A percentile compares a stretch with the other conserved stretches of the same genome.
Evolutionary conservation across 2,797 vertebrate species (phyloP).

Genomic region (Schizopygopsis pylzovi): DNA sequence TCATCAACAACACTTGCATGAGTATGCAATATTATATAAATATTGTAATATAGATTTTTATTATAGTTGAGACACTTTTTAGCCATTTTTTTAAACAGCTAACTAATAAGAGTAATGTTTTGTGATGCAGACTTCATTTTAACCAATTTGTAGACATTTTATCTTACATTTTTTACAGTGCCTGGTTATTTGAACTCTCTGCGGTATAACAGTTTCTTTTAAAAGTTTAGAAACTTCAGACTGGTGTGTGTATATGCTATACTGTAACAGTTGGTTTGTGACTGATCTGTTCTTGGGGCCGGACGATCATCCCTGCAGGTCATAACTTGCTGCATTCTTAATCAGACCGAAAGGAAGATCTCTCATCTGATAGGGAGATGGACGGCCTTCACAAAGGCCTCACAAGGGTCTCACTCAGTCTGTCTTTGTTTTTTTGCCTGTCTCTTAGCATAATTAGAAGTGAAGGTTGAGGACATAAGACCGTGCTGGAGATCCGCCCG

Average conservation of each 20-base stretch:
- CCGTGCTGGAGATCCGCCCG: constrained; percentile 32
- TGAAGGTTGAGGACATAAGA: constrained; percentile 40
- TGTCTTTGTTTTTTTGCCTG: constrained; percentile 1
- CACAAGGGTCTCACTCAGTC: not conserved
- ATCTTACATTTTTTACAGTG: not conserved
- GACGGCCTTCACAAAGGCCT: constrained; percentile 28
- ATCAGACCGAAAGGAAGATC: constrained; percentile 24
- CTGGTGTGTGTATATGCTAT: not conserved
- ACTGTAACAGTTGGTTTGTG: constrained; percentile 6
- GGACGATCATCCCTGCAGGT: not conserved
- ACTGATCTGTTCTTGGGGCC: constrained; percentile 35
- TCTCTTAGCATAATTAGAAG: constrained; percentile 41
- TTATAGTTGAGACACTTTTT: not conserved
- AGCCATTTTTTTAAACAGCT: not conserved
- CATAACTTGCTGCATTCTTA: not conserved
- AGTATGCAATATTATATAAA: not conserved
- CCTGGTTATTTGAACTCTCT: not conserved
- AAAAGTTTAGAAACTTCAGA: not conserved
- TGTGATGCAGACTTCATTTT: too few relatives aligned
- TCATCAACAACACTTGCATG: not conserved
- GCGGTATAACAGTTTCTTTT: not conserved
- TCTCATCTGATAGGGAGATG: constrained; percentile 39
- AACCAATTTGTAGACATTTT: not conserved
- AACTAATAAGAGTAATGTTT: not conserved
- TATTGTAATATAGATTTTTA: not conserved